Evolutionary conservation across 2,888 invertebrate species (phyloP), one percentile per base, ranked within the genome.

Genomic region (Chrysotoxum bicinctum): DNA sequence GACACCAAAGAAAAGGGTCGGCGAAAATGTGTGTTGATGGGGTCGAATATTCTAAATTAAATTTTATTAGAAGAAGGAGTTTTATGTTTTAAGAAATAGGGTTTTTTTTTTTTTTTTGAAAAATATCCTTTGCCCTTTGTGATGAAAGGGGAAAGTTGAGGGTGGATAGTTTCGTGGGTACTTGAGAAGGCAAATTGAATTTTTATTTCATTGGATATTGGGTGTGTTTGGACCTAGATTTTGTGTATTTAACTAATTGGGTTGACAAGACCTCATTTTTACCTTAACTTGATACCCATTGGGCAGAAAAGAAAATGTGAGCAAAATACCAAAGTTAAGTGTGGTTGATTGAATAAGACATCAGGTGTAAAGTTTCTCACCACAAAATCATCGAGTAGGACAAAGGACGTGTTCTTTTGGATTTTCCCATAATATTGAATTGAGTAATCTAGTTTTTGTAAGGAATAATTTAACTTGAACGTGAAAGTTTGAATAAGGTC

Each of bases 211-310:
- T 37, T n/a, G 66, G 21, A 35, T 37, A 37, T 50, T 48, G 48
- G 66, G 32, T 14, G 21, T 19, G 2, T 43, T 35, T 48, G 50
- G 66, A 14, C 14, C 14, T 12, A 5, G 14, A 32, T 32, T 64
- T 50, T 66, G 66, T 66, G 10, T 50, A 35, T 66, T 66, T 66
- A 35, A 66, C 66, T 66, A 66, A 66, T 66, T 66, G 48, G 35
- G 66, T 66, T 50, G 50, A 50, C 35, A 66, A 35, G 35, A 50
- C 50, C 35, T 6, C 16, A 64, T 45, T 30, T 64, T 64, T n/a
- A 19, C 21, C 32, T 48, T 30, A 43, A 62, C 9, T 62, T 62
- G n/a, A 40, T 14, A 43, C 16, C 23, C 14, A 19, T 23, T 62
- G 8, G 35, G n/a, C 30, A 14, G 14, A 30, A 5, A 32, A n/a